Percentiles rank a stretch among this genome's conserved stretches.
These are phyloP conservation scores for Echiichthys vipera DNA, from an alignment of 2,797 vertebrate genomes.

Conservation along the genomic window DNA sequence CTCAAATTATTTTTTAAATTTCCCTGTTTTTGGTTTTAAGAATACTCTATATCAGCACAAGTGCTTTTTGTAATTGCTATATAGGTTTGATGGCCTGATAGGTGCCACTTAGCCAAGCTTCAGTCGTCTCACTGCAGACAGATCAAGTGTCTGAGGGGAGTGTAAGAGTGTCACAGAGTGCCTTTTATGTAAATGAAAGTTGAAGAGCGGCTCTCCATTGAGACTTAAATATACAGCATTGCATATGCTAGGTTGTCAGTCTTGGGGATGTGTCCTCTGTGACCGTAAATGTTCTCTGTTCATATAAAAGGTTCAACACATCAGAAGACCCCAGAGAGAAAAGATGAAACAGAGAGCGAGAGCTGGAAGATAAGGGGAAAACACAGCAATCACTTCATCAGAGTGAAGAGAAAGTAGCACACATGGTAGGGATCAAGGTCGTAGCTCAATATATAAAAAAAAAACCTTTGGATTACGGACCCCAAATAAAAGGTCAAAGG, in stretches of 20 bases:
- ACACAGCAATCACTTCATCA: slow-evolving; percentile 53
- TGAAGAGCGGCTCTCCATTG: slow-evolving; percentile 52
- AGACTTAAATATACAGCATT: slow-evolving; percentile 57
- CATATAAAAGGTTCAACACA: slow-evolving; percentile 59
- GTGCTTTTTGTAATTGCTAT: slow-evolving; percentile 63
- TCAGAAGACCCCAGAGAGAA: slow-evolving; percentile 45
- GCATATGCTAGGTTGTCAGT: slow-evolving; percentile 32
- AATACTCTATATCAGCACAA: slow-evolving; percentile 30
- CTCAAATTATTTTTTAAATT: slow-evolving; percentile 40
- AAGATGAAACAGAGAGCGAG: slow-evolving; percentile 47
- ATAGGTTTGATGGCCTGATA: slow-evolving; percentile 69
- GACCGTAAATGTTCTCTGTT: slow-evolving; percentile 43
- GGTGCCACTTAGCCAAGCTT: slow-evolving; percentile 67
- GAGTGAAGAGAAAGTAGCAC: slow-evolving; percentile 55
- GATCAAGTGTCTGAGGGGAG: slow-evolving; percentile 68
- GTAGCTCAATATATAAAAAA: slow-evolving; percentile 54
- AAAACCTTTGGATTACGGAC: slow-evolving; percentile 50
- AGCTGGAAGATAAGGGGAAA: slow-evolving; percentile 44
- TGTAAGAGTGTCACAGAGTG: slow-evolving; percentile 67
- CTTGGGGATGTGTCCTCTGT: slow-evolving; percentile 47
- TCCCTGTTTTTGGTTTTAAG: slow-evolving; percentile 37
- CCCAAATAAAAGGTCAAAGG: slow-evolving; percentile 60
- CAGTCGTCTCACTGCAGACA: slow-evolving; percentile 51
- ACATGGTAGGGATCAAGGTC: slow-evolving; percentile 65
- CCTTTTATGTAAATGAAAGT: slow-evolving; percentile 77